A percentile compares a stretch with the other conserved stretches of the same genome.
phyloP scores from a whole-genome alignment of 2,888 invertebrate genomes.

The Lathronympha strigana region DNA sequence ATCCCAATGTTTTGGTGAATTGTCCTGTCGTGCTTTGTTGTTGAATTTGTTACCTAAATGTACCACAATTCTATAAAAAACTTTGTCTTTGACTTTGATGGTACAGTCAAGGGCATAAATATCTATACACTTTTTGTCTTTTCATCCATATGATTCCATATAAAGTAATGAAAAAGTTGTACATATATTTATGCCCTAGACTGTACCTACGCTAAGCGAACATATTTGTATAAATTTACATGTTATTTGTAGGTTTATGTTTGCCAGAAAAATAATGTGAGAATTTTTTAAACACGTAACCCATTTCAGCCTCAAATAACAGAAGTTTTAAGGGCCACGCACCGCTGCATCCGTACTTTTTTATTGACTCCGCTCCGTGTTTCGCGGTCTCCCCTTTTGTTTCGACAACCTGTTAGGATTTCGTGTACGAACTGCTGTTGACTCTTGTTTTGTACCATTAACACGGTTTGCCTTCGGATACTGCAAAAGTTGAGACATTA shows the following conservation, averaged over 20 bases:
- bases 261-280: neutral
- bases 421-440: slow-evolving; percentile 6
- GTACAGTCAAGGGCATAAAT: no score
- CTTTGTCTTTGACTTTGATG: no score
- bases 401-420: slow-evolving; percentile 10
- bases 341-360: slow-evolving; percentile 17
- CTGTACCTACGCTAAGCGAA: no score
- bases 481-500: neutral
- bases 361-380: slow-evolving; percentile 13
- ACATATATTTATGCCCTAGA: no score
- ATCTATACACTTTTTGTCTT: no score
- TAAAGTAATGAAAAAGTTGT: no score
- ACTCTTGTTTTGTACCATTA: slow-evolving; percentile 22
- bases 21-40: no score
- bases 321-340: slow-evolving; percentile 27
- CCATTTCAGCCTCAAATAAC: slow-evolving; percentile 8
- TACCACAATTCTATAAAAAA: no score
- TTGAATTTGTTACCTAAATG: no score
- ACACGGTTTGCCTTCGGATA: slow-evolving; percentile 5
- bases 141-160: no score
- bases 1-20: no score
- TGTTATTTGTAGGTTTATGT: no score
- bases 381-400: slow-evolving; percentile 9
- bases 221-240: neutral
- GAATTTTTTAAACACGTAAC: neutral